Evolutionary conservation across 1,140 invertebrate genomes (phyloP).

Genomic region (Archivesica marissinica): DNA sequence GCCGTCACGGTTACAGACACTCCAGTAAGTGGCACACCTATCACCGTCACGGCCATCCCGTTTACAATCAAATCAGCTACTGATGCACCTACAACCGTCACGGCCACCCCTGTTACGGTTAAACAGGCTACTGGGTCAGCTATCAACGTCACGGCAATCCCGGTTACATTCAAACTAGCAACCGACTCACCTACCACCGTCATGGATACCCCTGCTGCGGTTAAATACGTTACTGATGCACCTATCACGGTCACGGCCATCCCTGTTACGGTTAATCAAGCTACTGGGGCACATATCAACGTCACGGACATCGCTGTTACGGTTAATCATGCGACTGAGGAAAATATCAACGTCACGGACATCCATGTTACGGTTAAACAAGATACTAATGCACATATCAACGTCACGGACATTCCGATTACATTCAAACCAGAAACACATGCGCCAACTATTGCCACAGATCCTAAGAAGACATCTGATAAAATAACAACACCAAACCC

Average conservation of each 20-base stretch:
- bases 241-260: neutral
- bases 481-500: neutral
- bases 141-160: neutral
- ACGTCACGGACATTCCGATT: neutral
- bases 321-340: neutral
- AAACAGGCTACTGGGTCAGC: neutral
- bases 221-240: neutral
- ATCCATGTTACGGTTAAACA: neutral
- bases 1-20: too few relatives aligned
- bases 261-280: neutral
- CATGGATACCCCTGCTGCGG: neutral
- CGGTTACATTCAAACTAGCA: neutral
- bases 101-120: neutral
- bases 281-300: neutral
- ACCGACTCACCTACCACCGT: neutral
- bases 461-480: neutral
- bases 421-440: constrained; percentile 1
- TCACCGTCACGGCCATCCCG: too few relatives aligned
- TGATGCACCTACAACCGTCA: too few relatives aligned
- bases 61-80: too few relatives aligned
- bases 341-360: neutral
- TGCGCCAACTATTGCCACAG: neutral
- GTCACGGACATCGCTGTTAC: neutral
- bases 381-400: neutral
- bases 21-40: too few relatives aligned